Base-by-base conservation (phyloP, 2,888 invertebrate genomes). In the Drosophila nr. fundita region DNA sequence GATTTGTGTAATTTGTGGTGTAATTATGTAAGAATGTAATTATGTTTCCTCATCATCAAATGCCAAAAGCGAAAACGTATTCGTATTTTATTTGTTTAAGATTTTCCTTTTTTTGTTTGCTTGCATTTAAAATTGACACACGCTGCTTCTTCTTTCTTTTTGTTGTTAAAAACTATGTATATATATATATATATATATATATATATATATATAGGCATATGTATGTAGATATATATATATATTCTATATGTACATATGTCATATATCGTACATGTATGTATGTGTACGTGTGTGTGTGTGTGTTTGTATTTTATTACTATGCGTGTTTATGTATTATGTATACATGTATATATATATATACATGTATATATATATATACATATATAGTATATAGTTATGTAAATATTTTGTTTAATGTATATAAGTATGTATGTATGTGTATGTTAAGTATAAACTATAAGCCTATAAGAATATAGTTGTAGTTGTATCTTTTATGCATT, bases 391-490 rank as follows among this genome's bases (percentile, higher is more conserved):
- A 82, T 87, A 75, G 64, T 81, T 79, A 77, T 77, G 76, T 77
- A 77, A 77, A 77, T 75, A 77, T 75, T 70, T 79, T 67, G 63
- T 79, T 68, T 76, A 75, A 67, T 80, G 66, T 78, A 81, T 81
- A 69, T 81, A 55, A 8, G 55, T 55, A 63, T 68, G 64, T 72
- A 54, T 58, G 50, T 75, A 69, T 76, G 68, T 89, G 87, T 86
- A 86, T 76, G 88, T 87, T 87, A 82, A 70, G 86, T 87, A 88
- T 85, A 85, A 85, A 85, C 85, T 85, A 89, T 89, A 89, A 88
- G 90, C 90, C 90, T 87, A 87, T 87, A 90, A 91, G 89, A 90
- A 84, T 85, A 86, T 91, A 87, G 84, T 80, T 79, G 67, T 80
- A 74, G 75, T 77, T 76, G 69, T 76, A 69, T 74, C 70, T 69